Base-by-base conservation (phyloP, 2,888 invertebrate genomes). In the Clistopyga incitator region DNA sequence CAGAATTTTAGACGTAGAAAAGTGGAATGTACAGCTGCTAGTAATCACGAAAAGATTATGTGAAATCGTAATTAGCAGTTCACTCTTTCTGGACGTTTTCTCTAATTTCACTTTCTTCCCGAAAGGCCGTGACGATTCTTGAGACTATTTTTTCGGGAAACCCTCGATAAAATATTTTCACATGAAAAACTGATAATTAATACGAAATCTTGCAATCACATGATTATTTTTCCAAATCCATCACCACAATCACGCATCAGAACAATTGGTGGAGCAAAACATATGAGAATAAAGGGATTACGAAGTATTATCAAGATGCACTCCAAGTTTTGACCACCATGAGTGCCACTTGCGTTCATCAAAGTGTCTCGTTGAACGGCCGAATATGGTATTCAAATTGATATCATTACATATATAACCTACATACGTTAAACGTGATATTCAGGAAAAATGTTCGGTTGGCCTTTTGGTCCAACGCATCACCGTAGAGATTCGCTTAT, bases 401-500 rank as follows among this genome's bases (percentile, higher is more conserved):
- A 78, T 29, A 29, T 29, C 4, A 29, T 29, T 29, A 29, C 29
- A 29, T 29, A 29, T 3, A 29, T 4, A 29, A 29, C 4, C 2
- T 29, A 3, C 4, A 29, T 29, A 3, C 29, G 4, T 29, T 29
- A 29, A 29, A 29, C 29, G 4, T 4, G 29, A 72, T 56, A 20
- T 23, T 45, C 54, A 47, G 47, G 56, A 71, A 34, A 67, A 71
- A 71, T 77, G 42, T 23, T 20, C 56, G 56, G 71, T 59, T 50
- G n/a, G 25, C 20, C 23, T 18, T 61, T 52, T 23, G 56, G 42
- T n/a, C 25, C 20, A 6, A 59, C 23, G 59, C 34, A 67, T 72
- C 18, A 38, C 64, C 20, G 10, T 50, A 42, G 45, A 61, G 29
- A 61, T 61, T 78, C 54, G 71, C 59, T 71, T 78, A 64, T 64